phyloP scores from a whole-genome alignment of 2,888 invertebrate species.

The Tryphoninae sp. region DNA sequence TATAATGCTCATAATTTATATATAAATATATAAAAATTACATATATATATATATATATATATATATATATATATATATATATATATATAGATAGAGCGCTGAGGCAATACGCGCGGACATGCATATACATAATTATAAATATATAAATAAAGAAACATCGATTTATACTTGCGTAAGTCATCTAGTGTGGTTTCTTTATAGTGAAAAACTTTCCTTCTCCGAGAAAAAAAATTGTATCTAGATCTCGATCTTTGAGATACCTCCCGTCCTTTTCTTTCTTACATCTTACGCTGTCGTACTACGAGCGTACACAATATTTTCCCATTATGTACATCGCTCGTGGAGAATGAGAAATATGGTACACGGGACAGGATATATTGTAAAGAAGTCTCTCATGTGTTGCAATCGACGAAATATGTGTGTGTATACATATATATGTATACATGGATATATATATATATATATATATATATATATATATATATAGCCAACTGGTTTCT shows the following conservation, averaged over 20 bases:
- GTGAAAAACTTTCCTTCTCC: slow-evolving; percentile 32
- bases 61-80: slow-evolving; percentile 65
- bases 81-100: slow-evolving; percentile 57
- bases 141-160: slow-evolving; percentile 59
- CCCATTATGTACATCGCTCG: slow-evolving; percentile 64
- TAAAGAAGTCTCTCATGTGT: slow-evolving; percentile 44
- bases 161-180: slow-evolving; percentile 40
- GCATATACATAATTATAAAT: slow-evolving; percentile 58
- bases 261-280: slow-evolving; percentile 64
- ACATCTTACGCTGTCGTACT: slow-evolving; percentile 63
- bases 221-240: slow-evolving; percentile 44
- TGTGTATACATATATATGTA: background rate
- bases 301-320: slow-evolving; percentile 70
- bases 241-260: slow-evolving; percentile 60
- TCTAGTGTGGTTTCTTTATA: slow-evolving; percentile 5
- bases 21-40: slow-evolving; percentile 61
- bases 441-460: slow-evolving; percentile 1
- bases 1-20: slow-evolving; percentile 72
- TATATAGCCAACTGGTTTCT: slow-evolving; percentile 73
- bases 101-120: slow-evolving; percentile 50
- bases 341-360: slow-evolving; percentile 43
- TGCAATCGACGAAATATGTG: slow-evolving; percentile 40
- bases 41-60: slow-evolving; percentile 59
- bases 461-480: background rate
- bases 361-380: slow-evolving; percentile 37